A percentile compares a stretch with the other conserved stretches of the same genome.
Evolutionary conservation across 2,888 invertebrate species (phyloP).

Genomic region (Caenorhabditis angaria): DNA sequence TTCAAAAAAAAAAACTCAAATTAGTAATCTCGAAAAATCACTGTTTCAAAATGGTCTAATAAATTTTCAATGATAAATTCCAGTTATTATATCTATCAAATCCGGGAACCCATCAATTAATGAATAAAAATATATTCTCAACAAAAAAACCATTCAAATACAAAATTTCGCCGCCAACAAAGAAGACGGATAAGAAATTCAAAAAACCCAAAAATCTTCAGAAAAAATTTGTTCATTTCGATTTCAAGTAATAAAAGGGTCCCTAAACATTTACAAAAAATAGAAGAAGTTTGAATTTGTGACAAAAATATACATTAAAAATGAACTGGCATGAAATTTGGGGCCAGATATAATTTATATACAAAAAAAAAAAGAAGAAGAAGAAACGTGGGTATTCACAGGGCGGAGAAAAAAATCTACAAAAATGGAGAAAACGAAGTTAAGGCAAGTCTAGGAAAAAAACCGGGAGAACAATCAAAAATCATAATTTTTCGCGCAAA

Average conservation of each 20-base stretch:
- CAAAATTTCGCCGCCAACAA: background rate
- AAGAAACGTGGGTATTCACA: background rate
- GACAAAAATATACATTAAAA: background rate
- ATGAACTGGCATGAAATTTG: too few relatives aligned
- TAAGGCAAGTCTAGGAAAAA: background rate
- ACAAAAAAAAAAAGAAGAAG: background rate
- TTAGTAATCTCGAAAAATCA: too few relatives aligned
- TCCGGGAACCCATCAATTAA: too few relatives aligned
- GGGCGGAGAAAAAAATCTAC: background rate
- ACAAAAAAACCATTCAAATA: too few relatives aligned
- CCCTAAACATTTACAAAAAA: background rate
- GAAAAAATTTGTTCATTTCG: background rate
- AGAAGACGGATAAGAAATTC: background rate
- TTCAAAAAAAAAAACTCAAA: too few relatives aligned
- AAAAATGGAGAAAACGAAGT: background rate
- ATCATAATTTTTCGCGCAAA: slow-evolving; percentile 6
- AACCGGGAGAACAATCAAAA: background rate
- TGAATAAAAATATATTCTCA: too few relatives aligned
- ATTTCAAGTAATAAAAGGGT: too few relatives aligned
- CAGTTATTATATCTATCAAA: too few relatives aligned
- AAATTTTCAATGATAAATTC: too few relatives aligned
- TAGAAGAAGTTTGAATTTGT: background rate
- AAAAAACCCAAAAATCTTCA: background rate
- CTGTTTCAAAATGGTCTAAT: too few relatives aligned
- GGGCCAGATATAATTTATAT: slow-evolving; percentile 1